Evolutionary conservation across 2,113 vertebrate species (phyloP).

Genomic region (Leucosticte australis): DNA sequence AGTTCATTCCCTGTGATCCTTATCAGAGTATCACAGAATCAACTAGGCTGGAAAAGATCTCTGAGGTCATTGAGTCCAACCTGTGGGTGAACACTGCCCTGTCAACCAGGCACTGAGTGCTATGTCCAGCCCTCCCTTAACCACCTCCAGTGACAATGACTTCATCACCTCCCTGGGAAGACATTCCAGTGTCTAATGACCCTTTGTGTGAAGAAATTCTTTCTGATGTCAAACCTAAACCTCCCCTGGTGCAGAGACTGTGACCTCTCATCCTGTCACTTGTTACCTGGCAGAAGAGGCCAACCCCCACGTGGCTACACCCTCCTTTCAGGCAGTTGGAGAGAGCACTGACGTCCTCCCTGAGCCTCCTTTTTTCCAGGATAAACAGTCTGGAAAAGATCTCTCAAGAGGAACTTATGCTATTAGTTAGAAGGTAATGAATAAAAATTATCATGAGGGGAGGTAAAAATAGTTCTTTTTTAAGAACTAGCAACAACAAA

Average conservation of each 20-base stretch:
- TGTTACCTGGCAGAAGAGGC: background rate
- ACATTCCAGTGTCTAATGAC: background rate
- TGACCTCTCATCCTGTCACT: background rate
- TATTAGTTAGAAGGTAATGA: background rate
- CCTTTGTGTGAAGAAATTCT: background rate
- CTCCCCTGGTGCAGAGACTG: background rate
- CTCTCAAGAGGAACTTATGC: background rate
- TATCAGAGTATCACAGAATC: background rate
- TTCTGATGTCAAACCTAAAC: background rate
- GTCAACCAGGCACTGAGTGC: background rate
- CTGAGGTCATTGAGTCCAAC: background rate
- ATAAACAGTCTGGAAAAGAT: background rate
- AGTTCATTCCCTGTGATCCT: background rate
- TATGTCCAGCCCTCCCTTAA: background rate
- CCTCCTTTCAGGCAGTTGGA: background rate
- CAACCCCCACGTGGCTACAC: fast-evolving
- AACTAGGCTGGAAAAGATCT: background rate
- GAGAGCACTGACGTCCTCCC: background rate
- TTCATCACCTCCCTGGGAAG: background rate
- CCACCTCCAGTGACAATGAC: background rate
- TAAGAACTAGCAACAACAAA: background rate
- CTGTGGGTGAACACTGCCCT: fast-evolving
- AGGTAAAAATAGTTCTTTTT: background rate
- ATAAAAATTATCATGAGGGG: background rate
- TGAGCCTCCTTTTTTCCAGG: background rate